Percentiles rank a stretch among this genome's conserved stretches.
phyloP scores from a whole-genome alignment of 2,888 invertebrate genomes.

The Trichogramma dendrolimi region DNA sequence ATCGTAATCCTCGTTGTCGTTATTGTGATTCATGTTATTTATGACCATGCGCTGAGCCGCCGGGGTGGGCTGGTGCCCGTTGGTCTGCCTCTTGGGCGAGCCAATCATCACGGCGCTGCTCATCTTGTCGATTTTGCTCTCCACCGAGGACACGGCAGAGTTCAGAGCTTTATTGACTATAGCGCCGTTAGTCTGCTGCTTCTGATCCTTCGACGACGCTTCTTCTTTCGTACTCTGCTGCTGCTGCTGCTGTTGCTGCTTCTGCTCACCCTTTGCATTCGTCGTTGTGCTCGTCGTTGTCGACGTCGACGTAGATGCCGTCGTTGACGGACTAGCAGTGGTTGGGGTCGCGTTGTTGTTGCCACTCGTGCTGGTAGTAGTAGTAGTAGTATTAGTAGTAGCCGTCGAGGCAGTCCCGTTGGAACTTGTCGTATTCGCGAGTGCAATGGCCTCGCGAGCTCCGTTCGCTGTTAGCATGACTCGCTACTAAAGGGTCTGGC shows the following conservation, averaged over 20 bases:
- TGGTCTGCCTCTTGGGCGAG: conserved; percentile 13
- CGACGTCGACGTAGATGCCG: not conserved
- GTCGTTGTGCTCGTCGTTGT: not conserved
- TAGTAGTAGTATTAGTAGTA: no score
- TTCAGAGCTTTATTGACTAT: no score
- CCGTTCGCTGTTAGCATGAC: no score
- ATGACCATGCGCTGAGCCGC: not conserved
- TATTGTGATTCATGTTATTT: not conserved
- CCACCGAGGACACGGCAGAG: no score
- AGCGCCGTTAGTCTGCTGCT: no score
- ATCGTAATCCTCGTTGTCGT: not conserved
- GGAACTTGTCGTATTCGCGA: no score
- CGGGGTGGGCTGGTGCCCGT: not conserved
- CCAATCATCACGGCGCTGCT: conserved; percentile 11
- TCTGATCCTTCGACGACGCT: no score
- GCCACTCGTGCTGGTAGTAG: no score
- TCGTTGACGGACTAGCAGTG: not conserved
- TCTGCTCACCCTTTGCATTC: conserved; percentile 1
- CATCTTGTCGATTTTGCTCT: conserved; percentile 9
- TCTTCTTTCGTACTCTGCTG: not conserved
- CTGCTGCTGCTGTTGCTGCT: not conserved
- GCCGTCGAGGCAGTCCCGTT: no score
- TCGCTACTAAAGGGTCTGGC: no score
- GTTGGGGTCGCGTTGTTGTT: no score
- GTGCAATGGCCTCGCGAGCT: no score